Evolutionary conservation across 2,113 vertebrate species (phyloP).

Genomic region (Ailuropoda melanoleuca): DNA sequence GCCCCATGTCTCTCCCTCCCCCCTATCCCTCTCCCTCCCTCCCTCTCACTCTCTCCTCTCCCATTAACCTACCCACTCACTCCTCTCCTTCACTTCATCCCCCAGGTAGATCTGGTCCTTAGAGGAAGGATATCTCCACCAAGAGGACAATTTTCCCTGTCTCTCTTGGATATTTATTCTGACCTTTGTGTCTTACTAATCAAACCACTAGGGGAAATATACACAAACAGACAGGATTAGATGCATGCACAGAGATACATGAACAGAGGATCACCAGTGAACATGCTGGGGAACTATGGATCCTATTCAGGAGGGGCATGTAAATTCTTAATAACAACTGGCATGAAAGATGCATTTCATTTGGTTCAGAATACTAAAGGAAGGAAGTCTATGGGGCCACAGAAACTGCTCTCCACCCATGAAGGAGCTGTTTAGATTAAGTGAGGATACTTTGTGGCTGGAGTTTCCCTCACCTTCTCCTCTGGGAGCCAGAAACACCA

Average conservation of each 20-base stretch:
- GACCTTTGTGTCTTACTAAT: not conserved
- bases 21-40: not conserved
- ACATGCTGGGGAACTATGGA: not conserved
- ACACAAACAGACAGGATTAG: not conserved
- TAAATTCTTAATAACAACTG: not conserved
- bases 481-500: not conserved
- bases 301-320: conserved; percentile 13
- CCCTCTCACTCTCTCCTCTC: not conserved
- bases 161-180: not conserved
- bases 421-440: not conserved
- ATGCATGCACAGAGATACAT: not conserved
- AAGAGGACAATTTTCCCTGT: not conserved
- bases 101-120: not conserved
- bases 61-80: not conserved
- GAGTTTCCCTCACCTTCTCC: not conserved
- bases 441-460: not conserved
- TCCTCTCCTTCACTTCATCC: not conserved
- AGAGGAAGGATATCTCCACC: not conserved
- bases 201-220: not conserved
- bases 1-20: no score
- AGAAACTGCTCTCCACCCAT: not conserved
- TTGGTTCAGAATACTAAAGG: not conserved
- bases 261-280: not conserved
- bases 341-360: not conserved
- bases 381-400: not conserved